Evolutionary conservation across 2,797 vertebrate genomes (phyloP), one percentile per base, ranked within the genome.

Genomic region (Crenichthys baileyi): DNA sequence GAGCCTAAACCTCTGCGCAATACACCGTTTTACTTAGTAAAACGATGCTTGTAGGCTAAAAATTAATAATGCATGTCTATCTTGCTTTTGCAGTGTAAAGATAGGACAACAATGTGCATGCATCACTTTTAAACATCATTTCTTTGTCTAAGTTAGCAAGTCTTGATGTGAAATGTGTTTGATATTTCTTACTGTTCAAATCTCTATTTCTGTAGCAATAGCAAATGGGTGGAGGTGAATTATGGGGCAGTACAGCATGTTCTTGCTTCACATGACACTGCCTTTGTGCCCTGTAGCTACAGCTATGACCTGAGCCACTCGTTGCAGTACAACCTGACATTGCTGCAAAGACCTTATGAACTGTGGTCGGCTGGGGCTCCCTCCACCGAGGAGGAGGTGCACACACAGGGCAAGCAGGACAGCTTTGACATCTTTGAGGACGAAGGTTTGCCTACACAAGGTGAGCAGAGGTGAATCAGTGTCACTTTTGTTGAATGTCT

Each of bases 341-440:
- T 98, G 80, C 93, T 99, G 85, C 96, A 95, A 89, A 96, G 96
- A 88, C 96, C 97, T 2, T 96, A 95, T 84, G 97, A 99, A 71
- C 92, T 91, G 77, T 91, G 96, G 80, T 83, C 89, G 15, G 77
- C 83, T 0, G 73, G 72, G 22, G 73, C 72, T 1, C 77, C 90
- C 8, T 50, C 86, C 0, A 5, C 77, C 12, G 86, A 91, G 82
- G 97, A 97, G 89, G 96, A 97, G 91, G 95, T 94, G 0, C 91
- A 89, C 58, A 86, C 89, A 1, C 95, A 95, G 82, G 92, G 90
- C 60, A 95, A 95, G 70, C 98, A 97, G 85, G 97, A 98, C 87
- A 96, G 96, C 93, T 99, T 99, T 61, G 98, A 99, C 93, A 99
- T 99, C 93, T 99, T 99, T 93, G 98, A 99, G 93, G 98, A 99